Base-by-base conservation (phyloP, 2,888 invertebrate genomes). In the Scaeva pyrastri region DNA sequence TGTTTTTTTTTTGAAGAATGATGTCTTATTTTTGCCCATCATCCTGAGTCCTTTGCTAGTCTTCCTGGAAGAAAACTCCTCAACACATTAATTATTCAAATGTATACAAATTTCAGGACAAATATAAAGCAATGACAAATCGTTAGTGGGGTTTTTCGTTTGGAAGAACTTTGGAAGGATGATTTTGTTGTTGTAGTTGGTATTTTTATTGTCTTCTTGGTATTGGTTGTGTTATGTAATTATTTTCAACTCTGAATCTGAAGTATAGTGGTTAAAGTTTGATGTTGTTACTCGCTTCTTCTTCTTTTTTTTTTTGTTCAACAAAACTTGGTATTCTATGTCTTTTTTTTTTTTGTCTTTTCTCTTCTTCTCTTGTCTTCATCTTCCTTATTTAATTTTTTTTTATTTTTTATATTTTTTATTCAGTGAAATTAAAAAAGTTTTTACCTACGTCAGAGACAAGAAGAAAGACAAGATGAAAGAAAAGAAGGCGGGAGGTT, bases 71-170 rank as follows among this genome's bases (percentile, higher is more conserved):
- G 2, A 60, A 41, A 41, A 21, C 60, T 16, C 11, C n/a, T 48
- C 36, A 48, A 62, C 41, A 39, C 50, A 71, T 77, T 82, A 82
- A 82, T 82, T 82, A 82, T 82, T 76, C 71, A 72, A 82, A 82
- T 71, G 66, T 72, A 72, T 82, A 72, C 72, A 72, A 72, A 76
- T 72, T 76, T 66, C 76, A 81, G 75, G 70, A 75, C 75, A 71
- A 70, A 81, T 74, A 78, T 71, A 81, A 81, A 71, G 62, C 21
- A 45, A 82, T 82, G 82, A 82, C 52, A 82, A 82, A 82, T 77
- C 50, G 71, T 23, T 45, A 26, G 26, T 70, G 55, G 70, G 31
- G 26, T 75, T 23, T 68, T 68, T 21, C 31, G 8, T 7, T 41
- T 41, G 19, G 36, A 26, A 21, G 41, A 19, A 50, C 21, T 23